Conservation (phyloP, 2,888 invertebrate genomes). For the Erannis defoliaria region DNA sequence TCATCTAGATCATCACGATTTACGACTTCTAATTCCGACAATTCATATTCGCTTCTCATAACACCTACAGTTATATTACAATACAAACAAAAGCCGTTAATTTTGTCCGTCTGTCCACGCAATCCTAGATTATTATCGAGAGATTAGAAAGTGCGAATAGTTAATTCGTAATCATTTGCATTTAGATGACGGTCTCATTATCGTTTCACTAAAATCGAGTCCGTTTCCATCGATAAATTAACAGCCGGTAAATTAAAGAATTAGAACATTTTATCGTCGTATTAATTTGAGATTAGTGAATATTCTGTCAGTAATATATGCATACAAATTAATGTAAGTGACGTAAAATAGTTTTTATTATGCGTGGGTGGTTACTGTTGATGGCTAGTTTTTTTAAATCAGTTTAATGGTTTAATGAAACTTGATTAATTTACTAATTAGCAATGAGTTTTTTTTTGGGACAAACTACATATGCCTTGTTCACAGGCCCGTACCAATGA, state of each 20-base stretch:
- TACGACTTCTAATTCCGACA: slow-evolving; percentile 17
- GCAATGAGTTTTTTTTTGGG: no score
- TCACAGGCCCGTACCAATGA: no score
- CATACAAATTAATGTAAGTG: neutral
- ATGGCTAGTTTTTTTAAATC: no score
- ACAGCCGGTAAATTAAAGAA: slow-evolving; percentile 36
- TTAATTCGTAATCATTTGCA: slow-evolving; percentile 42
- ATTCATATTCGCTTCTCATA: slow-evolving; percentile 25
- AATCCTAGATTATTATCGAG: slow-evolving; percentile 38
- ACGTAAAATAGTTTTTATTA: neutral
- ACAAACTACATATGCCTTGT: no score
- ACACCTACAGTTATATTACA: slow-evolving; percentile 26
- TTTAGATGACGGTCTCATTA: slow-evolving; percentile 41
- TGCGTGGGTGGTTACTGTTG: neutral
- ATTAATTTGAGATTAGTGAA: slow-evolving; percentile 32
- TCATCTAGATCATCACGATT: slow-evolving; percentile 20
- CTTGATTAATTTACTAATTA: no score
- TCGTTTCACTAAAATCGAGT: slow-evolving; percentile 35
- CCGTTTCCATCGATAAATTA: slow-evolving; percentile 35
- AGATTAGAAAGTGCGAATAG: slow-evolving; percentile 47
- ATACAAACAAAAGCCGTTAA: slow-evolving; percentile 40
- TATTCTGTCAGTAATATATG: slow-evolving; percentile 14
- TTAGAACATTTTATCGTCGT: slow-evolving; percentile 33
- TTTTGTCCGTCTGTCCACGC: slow-evolving; percentile 30
- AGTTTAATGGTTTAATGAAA: no score